phyloP scores from a whole-genome alignment of 2,888 invertebrate species.

The Pseudococcus jackbeardsleyi region DNA sequence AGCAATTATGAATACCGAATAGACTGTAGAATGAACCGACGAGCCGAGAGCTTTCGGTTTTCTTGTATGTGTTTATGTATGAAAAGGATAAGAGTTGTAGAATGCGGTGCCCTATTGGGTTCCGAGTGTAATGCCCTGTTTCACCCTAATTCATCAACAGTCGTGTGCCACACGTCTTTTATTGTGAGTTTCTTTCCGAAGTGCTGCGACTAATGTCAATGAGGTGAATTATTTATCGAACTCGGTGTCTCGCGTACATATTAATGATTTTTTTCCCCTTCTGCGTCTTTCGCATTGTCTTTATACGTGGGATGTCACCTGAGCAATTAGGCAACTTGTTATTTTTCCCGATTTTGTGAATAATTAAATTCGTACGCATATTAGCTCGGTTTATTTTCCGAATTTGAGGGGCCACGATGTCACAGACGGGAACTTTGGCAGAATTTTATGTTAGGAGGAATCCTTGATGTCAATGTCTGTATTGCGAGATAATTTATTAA shows the following conservation, averaged over 20 bases:
- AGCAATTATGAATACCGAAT: slow-evolving; percentile 49
- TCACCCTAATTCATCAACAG: slow-evolving; percentile 45
- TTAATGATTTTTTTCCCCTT: not conserved
- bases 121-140: slow-evolving; percentile 25
- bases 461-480: too few species aligned
- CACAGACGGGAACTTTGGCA: too few species aligned
- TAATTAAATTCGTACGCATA: not conserved
- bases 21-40: slow-evolving; percentile 30
- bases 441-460: too few species aligned
- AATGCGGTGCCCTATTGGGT: not conserved
- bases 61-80: slow-evolving; percentile 16
- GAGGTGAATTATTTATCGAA: slow-evolving; percentile 27
- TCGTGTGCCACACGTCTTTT: slow-evolving; percentile 48
- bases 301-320: not conserved
- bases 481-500: too few species aligned
- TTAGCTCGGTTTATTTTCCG: too few species aligned
- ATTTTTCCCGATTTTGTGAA: not conserved
- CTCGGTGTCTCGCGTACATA: not conserved
- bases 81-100: slow-evolving; percentile 24
- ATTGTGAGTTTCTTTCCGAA: slow-evolving; percentile 23
- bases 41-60: not conserved
- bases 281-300: not conserved
- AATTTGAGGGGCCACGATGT: too few species aligned
- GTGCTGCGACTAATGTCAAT: slow-evolving; percentile 25
- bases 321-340: not conserved